These are phyloP conservation scores for Columba guinea DNA, from an alignment of 2,797 vertebrate species.

Conservation along the genomic window DNA sequence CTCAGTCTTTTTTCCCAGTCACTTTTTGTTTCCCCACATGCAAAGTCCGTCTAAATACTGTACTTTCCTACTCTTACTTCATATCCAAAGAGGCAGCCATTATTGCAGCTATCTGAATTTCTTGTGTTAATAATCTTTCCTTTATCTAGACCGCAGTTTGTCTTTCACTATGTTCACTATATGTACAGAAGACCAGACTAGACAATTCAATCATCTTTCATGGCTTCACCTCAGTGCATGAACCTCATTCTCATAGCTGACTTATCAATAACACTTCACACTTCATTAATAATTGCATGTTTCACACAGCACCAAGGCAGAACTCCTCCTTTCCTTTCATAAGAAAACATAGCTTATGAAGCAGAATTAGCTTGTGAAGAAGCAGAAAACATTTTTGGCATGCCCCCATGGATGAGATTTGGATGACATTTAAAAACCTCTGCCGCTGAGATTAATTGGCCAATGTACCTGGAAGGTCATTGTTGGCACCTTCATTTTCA, in stretches of 20 bases:
- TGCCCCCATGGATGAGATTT: neutral
- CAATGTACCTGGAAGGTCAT: neutral
- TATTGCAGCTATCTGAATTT: neutral
- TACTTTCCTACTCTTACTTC: neutral
- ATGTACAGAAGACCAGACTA: neutral
- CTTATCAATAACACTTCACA: constrained; percentile 8
- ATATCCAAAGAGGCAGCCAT: neutral
- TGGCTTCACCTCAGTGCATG: neutral
- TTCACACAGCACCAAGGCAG: neutral
- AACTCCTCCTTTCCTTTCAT: neutral
- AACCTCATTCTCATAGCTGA: neutral
- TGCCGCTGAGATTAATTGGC: neutral
- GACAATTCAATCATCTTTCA: neutral
- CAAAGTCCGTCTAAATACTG: neutral
- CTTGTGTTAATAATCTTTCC: neutral
- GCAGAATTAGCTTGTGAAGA: neutral
- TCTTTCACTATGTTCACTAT: neutral
- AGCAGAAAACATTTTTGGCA: neutral
- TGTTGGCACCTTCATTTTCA: neutral
- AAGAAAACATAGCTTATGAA: neutral
- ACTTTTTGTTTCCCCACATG: neutral
- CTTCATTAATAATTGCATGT: neutral
- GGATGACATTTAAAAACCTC: constrained; percentile 22
- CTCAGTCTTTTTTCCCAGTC: neutral
- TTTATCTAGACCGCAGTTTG: neutral